Base-by-base conservation (phyloP, 2,797 vertebrate species). In the Odontamblyopus lacepedii region DNA sequence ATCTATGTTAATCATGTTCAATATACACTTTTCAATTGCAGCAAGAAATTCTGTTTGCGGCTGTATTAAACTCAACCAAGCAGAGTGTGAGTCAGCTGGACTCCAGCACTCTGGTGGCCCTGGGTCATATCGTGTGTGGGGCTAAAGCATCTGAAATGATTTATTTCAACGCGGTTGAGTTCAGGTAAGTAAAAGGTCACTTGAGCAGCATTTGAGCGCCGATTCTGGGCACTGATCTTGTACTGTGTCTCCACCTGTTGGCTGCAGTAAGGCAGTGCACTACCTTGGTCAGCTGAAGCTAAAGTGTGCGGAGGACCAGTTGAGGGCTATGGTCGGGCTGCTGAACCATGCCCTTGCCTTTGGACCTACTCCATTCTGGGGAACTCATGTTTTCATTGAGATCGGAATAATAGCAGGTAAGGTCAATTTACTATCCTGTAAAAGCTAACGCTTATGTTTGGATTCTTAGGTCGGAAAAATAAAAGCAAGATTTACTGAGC, bases 91-190 rank as follows among this genome's bases (percentile, higher is more conserved):
- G 79, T 66, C 88, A 92, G 82, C 85, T 95, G 3, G 89, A 93
- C 81, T 94, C 93, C 79, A 94, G 92, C 87, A 88, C 66, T 0
- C 78, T 95, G 59, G 93, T 93, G 50, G 91, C 95, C 0, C 76
- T 95, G 83, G 95, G 95, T 55, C 32, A 94, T 83, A 88, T 94
- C 7, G 73, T 95, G 63, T 95, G 94, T 27, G 95, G 95, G 29
- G 92, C 93, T n/a, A 90, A 89, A 64, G 26, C 59, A 48, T 18
- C 87, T 15, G 85, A 92, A 18, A 92, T 95, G 2, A 85, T 63
- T 12, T 79, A 32, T 12, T 92, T 95, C 30, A 94, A 94, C 59
- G 85, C 93, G 1, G 78, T 93, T 18, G 93, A 95, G 86, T 94
- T 95, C 81, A 92, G 94, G 95, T 95, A 80, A 86, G 48, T 61